A percentile compares a stretch with the other conserved stretches of the same genome.
Evolutionary conservation across 2,888 invertebrate species (phyloP).

Genomic region (Tachina lurida): DNA sequence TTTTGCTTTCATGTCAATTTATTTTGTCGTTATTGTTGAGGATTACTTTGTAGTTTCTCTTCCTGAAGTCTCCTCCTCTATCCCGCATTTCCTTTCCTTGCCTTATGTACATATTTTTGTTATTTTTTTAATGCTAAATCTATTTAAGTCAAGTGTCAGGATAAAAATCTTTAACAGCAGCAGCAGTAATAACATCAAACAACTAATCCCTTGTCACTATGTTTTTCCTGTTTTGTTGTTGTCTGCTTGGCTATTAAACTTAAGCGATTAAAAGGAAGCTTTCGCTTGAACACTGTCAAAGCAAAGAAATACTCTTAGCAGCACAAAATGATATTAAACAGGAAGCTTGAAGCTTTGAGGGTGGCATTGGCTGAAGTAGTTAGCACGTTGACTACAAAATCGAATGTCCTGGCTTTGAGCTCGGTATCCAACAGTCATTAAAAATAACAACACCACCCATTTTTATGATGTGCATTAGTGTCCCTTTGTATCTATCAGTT

Average conservation of each 20-base stretch:
- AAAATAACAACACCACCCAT: too few relatives aligned
- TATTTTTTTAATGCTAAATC: conserved; percentile 44
- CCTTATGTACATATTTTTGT: conserved; percentile 17
- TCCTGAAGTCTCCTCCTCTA: neutral
- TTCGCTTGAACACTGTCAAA: conserved; percentile 25
- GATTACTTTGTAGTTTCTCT: conserved; percentile 17
- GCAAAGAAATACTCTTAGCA: conserved; percentile 1
- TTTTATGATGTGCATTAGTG: too few relatives aligned
- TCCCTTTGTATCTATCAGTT: too few relatives aligned
- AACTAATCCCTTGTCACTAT: conserved; percentile 51
- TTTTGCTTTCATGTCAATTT: neutral
- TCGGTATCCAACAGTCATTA: too few relatives aligned
- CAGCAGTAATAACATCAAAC: conserved; percentile 33
- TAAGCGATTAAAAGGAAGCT: conserved; percentile 47
- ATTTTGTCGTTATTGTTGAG: neutral
- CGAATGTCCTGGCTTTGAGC: too few relatives aligned
- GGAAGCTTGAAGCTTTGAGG: neutral
- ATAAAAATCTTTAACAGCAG: conserved; percentile 52
- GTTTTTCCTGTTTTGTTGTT: conserved; percentile 22
- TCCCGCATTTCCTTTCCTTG: neutral
- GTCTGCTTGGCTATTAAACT: conserved; percentile 52
- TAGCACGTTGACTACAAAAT: too few relatives aligned
- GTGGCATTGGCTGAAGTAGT: too few relatives aligned
- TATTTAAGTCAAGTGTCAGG: conserved; percentile 65
- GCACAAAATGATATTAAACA: conserved; percentile 2